Percentiles rank a stretch among this genome's conserved stretches.
phyloP scores from a whole-genome alignment of 1,140 invertebrate species.

The Euura saliciscinereae region DNA sequence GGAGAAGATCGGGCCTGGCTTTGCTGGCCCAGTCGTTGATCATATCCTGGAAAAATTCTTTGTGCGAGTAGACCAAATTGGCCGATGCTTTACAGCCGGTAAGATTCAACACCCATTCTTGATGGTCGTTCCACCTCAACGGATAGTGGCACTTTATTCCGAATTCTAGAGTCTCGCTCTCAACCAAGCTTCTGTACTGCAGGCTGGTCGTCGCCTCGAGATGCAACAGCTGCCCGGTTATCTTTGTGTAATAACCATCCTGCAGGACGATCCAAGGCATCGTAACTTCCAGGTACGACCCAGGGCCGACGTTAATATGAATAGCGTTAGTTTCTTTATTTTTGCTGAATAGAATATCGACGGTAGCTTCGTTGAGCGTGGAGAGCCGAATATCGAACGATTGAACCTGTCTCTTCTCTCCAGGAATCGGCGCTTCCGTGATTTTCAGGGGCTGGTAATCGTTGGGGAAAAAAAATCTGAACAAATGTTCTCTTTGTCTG shows the following conservation, averaged over 20 bases:
- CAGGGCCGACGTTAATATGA: conserved; percentile 91
- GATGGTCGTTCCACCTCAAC: conserved; percentile 92
- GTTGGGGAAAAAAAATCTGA: conserved; percentile 95
- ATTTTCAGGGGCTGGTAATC: conserved; percentile 81
- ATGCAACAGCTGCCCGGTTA: conserved; percentile 91
- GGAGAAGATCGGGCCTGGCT: conserved; percentile 85
- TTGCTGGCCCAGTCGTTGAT: conserved; percentile 97
- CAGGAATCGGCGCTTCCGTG: conserved; percentile 79
- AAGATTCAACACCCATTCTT: conserved; percentile 88
- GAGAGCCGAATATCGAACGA: conserved; percentile 92
- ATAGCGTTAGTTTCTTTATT: conserved; percentile 96
- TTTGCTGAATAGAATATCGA: conserved; percentile 96
- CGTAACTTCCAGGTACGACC: conserved; percentile 94
- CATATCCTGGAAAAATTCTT: conserved; percentile 94
- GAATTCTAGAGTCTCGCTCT: conserved; percentile 95
- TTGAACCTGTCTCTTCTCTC: conserved; percentile 86
- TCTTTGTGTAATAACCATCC: conserved; percentile 87
- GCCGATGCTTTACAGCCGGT: conserved; percentile 94
- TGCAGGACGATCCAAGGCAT: conserved; percentile 89
- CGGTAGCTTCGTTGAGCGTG: conserved; percentile 88
- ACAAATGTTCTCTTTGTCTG: conserved; percentile 92
- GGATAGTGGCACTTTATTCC: conserved; percentile 88
- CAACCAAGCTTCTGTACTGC: conserved; percentile 87
- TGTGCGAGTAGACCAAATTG: conserved; percentile 91
- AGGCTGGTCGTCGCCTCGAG: conserved; percentile 94